Conservation (phyloP, 2,888 invertebrate genomes). For the Andricus quercusramuli region DNA sequence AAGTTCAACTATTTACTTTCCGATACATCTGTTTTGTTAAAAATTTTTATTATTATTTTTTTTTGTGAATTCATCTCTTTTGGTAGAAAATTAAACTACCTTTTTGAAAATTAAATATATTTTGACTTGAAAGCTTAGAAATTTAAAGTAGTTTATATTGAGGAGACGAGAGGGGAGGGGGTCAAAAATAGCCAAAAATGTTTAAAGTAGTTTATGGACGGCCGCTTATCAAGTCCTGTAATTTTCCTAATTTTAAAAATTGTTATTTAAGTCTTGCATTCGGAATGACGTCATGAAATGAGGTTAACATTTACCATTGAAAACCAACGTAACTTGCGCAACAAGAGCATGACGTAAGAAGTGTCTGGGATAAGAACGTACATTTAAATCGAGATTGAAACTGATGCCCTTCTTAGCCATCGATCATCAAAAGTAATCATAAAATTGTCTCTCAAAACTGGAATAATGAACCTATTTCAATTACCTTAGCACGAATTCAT, state of each 20-base stretch:
- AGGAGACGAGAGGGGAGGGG: too few relatives aligned
- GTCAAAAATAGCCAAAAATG: too few relatives aligned
- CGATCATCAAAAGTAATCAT: neutral
- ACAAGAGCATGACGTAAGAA: slow-evolving; percentile 20
- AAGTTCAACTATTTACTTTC: too few relatives aligned
- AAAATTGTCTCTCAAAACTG: neutral
- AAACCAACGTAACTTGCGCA: slow-evolving; percentile 26
- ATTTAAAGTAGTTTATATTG: too few relatives aligned
- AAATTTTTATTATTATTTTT: too few relatives aligned
- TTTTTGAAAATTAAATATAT: too few relatives aligned
- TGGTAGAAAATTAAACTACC: too few relatives aligned
- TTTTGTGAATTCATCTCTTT: too few relatives aligned
- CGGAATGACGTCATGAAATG: slow-evolving; percentile 16
- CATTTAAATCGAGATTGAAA: neutral
- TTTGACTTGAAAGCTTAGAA: too few relatives aligned
- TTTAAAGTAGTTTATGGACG: too few relatives aligned
- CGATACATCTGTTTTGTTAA: too few relatives aligned
- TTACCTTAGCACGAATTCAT: slow-evolving; percentile 10
- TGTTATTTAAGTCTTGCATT: neutral
- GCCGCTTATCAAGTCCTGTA: neutral
- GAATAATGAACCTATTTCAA: neutral
- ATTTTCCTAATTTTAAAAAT: neutral
- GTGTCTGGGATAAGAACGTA: slow-evolving; percentile 2
- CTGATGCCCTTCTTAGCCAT: neutral
- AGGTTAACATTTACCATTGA: slow-evolving; percentile 36